Conservation (phyloP, 2,888 invertebrate species). For the Lepidochitona cinerea region DNA sequence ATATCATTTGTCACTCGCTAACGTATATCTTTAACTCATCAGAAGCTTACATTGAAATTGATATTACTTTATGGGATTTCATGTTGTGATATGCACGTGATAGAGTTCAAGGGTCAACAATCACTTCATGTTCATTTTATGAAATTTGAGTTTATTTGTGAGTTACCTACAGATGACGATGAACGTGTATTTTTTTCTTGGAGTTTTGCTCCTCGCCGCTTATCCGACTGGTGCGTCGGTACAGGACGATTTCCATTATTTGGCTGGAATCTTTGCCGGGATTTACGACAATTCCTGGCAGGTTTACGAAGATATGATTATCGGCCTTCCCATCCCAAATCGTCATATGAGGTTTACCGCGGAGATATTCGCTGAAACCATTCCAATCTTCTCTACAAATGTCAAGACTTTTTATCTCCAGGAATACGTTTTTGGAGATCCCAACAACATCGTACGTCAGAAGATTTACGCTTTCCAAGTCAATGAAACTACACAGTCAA, state of each 20-base stretch:
- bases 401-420: background rate
- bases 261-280: background rate
- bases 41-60: too few species aligned
- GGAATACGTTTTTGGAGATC: background rate
- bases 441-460: background rate
- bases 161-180: too few species aligned
- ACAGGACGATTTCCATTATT: background rate
- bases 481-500: background rate
- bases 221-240: too few species aligned
- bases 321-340: background rate
- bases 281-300: background rate
- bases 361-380: background rate
- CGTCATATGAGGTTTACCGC: background rate
- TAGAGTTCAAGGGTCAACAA: too few species aligned
- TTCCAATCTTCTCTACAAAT: background rate
- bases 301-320: background rate
- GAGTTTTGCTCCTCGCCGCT: too few species aligned
- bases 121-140: too few species aligned
- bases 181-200: too few species aligned
- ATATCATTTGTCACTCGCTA: too few species aligned
- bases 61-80: too few species aligned
- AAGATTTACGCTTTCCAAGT: background rate
- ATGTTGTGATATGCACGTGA: too few species aligned
- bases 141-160: too few species aligned
- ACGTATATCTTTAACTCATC: too few species aligned